These are phyloP conservation scores for Megaptera novaeangliae DNA, from an alignment of 2,113 vertebrate species.

Conservation along the genomic window DNA sequence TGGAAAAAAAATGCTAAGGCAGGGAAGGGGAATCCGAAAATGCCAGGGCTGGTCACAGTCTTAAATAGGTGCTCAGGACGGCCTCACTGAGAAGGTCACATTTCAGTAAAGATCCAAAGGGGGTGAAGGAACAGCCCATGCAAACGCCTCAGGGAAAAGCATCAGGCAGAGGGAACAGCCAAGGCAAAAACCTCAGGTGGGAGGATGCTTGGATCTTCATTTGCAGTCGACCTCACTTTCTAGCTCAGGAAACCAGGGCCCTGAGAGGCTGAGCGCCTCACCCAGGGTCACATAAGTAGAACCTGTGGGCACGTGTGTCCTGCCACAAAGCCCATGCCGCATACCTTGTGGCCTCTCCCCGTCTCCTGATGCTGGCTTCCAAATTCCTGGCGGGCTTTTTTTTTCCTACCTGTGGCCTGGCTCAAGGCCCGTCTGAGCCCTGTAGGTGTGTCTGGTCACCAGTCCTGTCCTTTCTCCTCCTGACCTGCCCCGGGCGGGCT, in stretches of 20 bases:
- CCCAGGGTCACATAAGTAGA: not conserved
- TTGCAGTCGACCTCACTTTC: not conserved
- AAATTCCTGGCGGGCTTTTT: not conserved
- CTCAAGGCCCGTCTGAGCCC: not conserved
- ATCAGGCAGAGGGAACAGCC: not conserved
- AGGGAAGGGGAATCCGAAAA: not conserved
- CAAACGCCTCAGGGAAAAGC: not conserved
- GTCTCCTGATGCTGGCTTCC: not conserved
- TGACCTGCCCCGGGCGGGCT: not conserved
- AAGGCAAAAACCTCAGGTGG: not conserved
- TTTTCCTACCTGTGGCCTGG: not conserved
- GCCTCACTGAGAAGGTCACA: not conserved
- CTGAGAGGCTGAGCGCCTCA: not conserved
- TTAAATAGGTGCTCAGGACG: not conserved
- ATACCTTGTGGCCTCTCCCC: too few relatives aligned
- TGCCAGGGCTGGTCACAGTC: not conserved
- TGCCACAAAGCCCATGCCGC: fast-evolving
- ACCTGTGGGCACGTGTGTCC: fast-evolving
- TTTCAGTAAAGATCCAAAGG: not conserved
- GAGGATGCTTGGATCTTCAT: not conserved
- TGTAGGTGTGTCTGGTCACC: not conserved
- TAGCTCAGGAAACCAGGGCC: not conserved
- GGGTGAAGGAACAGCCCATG: not conserved
- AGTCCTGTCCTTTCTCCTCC: not conserved
- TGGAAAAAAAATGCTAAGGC: not conserved